Evolutionary conservation across 2,113 vertebrate genomes (phyloP).

Genomic region (Rhipidura dahli): DNA sequence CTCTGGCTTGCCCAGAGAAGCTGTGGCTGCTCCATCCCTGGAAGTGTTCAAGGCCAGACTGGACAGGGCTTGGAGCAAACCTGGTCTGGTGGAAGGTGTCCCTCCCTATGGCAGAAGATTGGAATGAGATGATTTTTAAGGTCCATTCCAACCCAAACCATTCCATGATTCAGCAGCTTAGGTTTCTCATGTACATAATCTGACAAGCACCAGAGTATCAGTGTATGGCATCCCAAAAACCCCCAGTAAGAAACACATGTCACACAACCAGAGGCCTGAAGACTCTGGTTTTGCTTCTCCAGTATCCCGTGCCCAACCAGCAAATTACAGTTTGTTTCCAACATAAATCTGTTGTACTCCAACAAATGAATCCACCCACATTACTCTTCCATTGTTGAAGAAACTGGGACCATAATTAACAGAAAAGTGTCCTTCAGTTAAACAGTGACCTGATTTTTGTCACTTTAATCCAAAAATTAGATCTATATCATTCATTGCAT

Average conservation of each 20-base stretch:
- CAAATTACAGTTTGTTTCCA: neutral
- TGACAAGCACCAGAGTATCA: neutral
- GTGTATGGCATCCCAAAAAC: neutral
- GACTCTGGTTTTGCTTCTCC: neutral
- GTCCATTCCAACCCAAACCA: neutral
- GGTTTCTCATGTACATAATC: neutral
- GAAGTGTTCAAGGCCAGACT: neutral
- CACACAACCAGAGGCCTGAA: neutral
- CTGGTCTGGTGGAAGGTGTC: fast-evolving
- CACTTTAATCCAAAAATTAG: neutral
- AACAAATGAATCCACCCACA: neutral
- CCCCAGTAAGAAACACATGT: neutral
- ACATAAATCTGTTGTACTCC: neutral
- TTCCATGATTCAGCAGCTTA: neutral
- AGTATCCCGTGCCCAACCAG: neutral
- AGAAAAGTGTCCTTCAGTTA: neutral
- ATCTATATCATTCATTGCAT: neutral
- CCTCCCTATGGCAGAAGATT: neutral
- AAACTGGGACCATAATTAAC: neutral
- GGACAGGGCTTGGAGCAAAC: neutral
- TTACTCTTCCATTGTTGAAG: neutral
- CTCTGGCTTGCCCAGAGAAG: neutral
- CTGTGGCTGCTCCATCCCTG: neutral
- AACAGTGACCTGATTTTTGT: neutral
- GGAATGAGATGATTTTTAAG: neutral